These are phyloP conservation scores for Drosophila littoralis DNA, from an alignment of 1,140 invertebrate species.

Conservation along the genomic window DNA sequence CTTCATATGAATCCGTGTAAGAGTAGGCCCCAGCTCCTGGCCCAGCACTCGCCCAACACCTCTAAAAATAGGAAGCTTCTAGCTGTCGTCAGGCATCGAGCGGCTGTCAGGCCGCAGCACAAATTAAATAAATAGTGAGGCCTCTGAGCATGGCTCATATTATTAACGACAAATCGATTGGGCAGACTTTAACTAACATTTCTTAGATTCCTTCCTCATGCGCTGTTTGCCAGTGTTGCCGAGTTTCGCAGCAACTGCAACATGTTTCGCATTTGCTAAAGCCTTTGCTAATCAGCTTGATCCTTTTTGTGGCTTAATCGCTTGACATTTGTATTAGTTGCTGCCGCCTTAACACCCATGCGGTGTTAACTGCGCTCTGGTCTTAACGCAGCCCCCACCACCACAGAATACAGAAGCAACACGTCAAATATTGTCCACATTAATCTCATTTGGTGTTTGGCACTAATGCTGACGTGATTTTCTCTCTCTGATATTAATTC, in stretches of 20 bases:
- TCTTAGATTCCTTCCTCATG: not conserved
- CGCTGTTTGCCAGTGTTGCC: not conserved
- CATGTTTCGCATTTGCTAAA: conserved; percentile 46
- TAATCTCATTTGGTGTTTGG: conserved; percentile 68
- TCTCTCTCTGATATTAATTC: conserved; percentile 55
- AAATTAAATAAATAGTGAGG: conserved; percentile 78
- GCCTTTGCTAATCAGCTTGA: conserved; percentile 77
- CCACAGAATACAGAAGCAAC: not conserved
- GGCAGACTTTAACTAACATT: not conserved
- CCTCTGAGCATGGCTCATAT: conserved; percentile 67
- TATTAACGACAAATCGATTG: conserved; percentile 77
- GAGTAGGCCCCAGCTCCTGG: conserved; percentile 1
- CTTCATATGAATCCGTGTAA: conserved; percentile 38
- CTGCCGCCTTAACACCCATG: conserved; percentile 31
- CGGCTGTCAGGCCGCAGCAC: conserved; percentile 57
- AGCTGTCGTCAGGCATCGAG: conserved; percentile 39
- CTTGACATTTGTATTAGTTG: conserved; percentile 79
- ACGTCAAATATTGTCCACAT: conserved; percentile 67
- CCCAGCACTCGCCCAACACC: not conserved
- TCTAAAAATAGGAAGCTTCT: conserved; percentile 31
- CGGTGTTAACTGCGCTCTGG: conserved; percentile 14
- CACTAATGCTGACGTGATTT: conserved; percentile 56
- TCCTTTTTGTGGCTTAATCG: conserved; percentile 78
- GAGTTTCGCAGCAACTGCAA: conserved; percentile 25
- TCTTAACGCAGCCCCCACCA: not conserved